Evolutionary conservation across 2,888 invertebrate species (phyloP), one percentile per base, ranked within the genome.

Genomic region (Calliphora vomitoria): DNA sequence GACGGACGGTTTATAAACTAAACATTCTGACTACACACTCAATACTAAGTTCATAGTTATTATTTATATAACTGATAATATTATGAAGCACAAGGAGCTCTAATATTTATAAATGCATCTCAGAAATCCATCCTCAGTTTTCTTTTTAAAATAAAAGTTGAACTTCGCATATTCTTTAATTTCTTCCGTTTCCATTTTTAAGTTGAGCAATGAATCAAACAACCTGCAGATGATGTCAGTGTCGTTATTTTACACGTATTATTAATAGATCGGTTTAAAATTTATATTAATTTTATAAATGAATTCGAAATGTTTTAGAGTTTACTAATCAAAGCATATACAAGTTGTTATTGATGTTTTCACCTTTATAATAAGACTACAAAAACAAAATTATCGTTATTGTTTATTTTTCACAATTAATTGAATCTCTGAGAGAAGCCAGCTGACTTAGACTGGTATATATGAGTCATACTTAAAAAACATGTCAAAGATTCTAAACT

Each of bases 171-270:
- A 35, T 35, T 35, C 4, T 6, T 44, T 4, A 44, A 44, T 44
- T 2, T 44, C 10, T 44, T 44, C 2, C 8, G 41, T 41, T 41
- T 41, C 2, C 6, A 41, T 41, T 41, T 18, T 8, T 18, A 53
- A 5, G 41, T 68, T 78, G 41, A 44, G 2, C 41, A 44, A 31
- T 79, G 69, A 69, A 69, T 79, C 69, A 79, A 25, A 25, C 25
- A 79, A 60, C 60, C 66, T 47, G 68, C 15, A 79, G 69, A 69
- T 79, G 79, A 79, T 79, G 79, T 79, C 79, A 79, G 69, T 35
- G 60, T 47, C 35, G 47, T 69, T 60, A 35, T 79, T 47, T 69
- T 58, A 69, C 68, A 60, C 69, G 44, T n/a, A 38, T 10, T 44
- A 58, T 13, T 41, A 69, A 69, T 66, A 41, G 66, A 41, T 66